Base-by-base conservation (phyloP, 2,888 invertebrate species). In the Dendrolimus houi region DNA sequence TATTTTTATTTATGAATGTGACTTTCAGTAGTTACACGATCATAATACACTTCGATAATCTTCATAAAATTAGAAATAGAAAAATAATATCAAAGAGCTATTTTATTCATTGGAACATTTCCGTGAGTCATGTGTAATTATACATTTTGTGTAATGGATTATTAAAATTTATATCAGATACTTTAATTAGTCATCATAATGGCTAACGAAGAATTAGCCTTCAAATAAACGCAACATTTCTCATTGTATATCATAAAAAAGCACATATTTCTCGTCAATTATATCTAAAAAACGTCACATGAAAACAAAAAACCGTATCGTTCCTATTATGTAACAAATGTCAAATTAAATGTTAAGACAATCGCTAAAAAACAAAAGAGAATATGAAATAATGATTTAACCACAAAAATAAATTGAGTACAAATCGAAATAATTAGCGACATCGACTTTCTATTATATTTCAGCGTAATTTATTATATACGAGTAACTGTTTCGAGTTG, bases 71-170 rank as follows among this genome's bases (percentile, higher is more conserved):
- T 86, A 89, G 87, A 86, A 84, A 88, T 90, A 89, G 87, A 89
- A 89, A 90, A 90, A 89, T 90, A 89, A 89, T 90, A 90, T 90
- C 87, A 89, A 88, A 88, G 81, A 86, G 80, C 85, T 86, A 82
- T 81, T 82, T 78, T 77, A 65, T 72, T 79, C 75, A 81, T 83
- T 83, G 87, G 85, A 87, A 87, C 87, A 83, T 73, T 74, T 86
- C 80, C 71, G 74, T 78, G 76, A 82, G 83, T 85, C 81, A 81
- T 55, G 42, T 53, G 6, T 55, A 75, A 69, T 77, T 74, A 65
- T 65, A 64, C 68, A 58, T 63, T 63, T 58, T 52, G 55, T 29
- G 57, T 62, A 62, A 62, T 58, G 69, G 63, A 54, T 71, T 69
- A 60, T 72, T 71, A 69, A 70, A 64, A 69, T 70, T 66, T 70